Base-by-base conservation (phyloP, 2,797 vertebrate species). In the Sardinella longiceps region DNA sequence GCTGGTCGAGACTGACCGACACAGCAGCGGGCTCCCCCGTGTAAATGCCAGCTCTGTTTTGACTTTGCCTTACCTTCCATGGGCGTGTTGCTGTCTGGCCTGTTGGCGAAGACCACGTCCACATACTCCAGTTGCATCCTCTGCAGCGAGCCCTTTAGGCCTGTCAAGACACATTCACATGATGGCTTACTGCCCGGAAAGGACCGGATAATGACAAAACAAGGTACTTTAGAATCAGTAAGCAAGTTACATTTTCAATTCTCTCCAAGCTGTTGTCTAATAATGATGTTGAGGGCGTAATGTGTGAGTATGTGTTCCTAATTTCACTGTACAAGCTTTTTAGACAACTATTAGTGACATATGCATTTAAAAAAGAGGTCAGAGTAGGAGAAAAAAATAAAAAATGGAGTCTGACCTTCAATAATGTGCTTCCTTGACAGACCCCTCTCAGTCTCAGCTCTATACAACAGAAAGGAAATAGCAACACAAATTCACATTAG, bases 111-210 rank as follows among this genome's bases (percentile, higher is more conserved):
- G 84, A 99, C 97, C 0, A 99, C 98, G 0, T 99, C 98, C 85
- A 98, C 98, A 0, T 99, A 99, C 84, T 99, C 98, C 84, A 99
- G 87, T 93, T 99, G 98, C 95, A 99, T 95, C 91, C 98, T 96
- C 92, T 99, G 98, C 30, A 99, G 95, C 70, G 97, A 99, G 46
- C 96, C 98, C 88, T 98, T 98, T 6, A 99, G 92, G 88, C 98
- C 98, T 99, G 92, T 66, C 48, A 85, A 15, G 46, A 81, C 70
- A 77, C 15, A 77, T 77, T 6, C 0, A 2, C 70, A 23, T 77
- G 70, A 77, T 43, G 20, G 37, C 1, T 33, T 77, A 7, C 4
- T 33, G 1, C 23, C 33, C 9, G 11, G 33, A 77, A 20, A 23
- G 18, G 0, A 39, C 70, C 43, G 7, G 18, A 43, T 37, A 37